These are phyloP conservation scores for Chelon auratus DNA, from an alignment of 2,797 vertebrate genomes.

Conservation along the genomic window DNA sequence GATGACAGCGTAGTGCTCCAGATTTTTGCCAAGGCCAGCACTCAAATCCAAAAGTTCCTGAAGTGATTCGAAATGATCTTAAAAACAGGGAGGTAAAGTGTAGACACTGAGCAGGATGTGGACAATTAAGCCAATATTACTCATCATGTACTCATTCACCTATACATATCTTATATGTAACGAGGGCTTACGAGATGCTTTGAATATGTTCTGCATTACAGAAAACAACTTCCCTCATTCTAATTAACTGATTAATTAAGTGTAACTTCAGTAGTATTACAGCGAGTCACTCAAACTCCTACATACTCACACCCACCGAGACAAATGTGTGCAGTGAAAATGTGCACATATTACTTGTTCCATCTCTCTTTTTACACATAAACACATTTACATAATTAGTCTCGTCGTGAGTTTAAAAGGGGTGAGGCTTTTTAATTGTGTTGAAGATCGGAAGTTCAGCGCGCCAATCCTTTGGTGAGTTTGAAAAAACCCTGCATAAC, in stretches of 20 bases:
- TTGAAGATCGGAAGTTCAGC: constrained; percentile 68
- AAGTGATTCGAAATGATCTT: background rate
- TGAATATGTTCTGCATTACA: background rate
- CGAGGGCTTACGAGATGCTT: background rate
- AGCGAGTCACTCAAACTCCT: constrained; percentile 28
- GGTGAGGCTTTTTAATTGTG: constrained; percentile 69
- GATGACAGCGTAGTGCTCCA: background rate
- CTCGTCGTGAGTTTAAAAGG: constrained; percentile 68
- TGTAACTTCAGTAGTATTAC: constrained; percentile 27
- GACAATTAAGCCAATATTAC: background rate
- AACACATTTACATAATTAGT: constrained; percentile 54
- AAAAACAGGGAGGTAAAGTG: background rate
- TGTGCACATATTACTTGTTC: constrained; percentile 3
- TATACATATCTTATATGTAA: constrained; percentile 3
- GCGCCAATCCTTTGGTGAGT: constrained; percentile 62
- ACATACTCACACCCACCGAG: constrained; percentile 21
- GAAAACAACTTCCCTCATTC: constrained; percentile 24
- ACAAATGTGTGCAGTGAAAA: constrained; percentile 29
- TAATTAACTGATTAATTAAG: constrained; percentile 16
- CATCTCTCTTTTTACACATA: constrained; percentile 28
- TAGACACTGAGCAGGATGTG: background rate
- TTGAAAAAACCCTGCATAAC: constrained; percentile 50
- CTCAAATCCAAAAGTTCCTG: constrained; percentile 13
- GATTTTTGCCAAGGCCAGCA: constrained; percentile 17
- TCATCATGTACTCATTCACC: background rate